A percentile compares a stretch with the other conserved stretches of the same genome.
phyloP scores from a whole-genome alignment of 2,113 vertebrate species.

The Gymnorhina tibicen region DNA sequence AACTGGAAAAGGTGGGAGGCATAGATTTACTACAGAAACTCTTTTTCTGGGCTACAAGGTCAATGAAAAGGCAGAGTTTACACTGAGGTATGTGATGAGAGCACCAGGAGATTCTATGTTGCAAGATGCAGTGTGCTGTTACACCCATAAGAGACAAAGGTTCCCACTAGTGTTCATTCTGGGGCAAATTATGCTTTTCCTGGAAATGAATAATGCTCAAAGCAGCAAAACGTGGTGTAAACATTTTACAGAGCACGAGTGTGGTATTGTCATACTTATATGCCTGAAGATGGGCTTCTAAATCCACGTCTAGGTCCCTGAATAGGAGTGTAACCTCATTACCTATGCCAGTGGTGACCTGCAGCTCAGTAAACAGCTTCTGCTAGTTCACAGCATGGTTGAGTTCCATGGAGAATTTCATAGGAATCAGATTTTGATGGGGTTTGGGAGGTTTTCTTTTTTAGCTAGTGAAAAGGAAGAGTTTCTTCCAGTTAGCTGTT shows the following conservation, averaged over 20 bases:
- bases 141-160: conserved; percentile 21
- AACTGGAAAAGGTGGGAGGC: background rate
- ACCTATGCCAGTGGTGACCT: background rate
- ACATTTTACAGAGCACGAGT: background rate
- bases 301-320: background rate
- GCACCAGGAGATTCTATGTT: background rate
- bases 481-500: background rate
- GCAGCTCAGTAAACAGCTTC: background rate
- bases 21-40: background rate
- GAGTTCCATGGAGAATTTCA: background rate
- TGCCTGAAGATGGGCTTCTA: background rate
- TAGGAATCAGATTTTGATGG: background rate
- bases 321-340: background rate
- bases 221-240: background rate
- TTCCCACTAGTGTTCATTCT: conserved; percentile 48
- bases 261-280: background rate
- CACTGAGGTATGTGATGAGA: background rate
- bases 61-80: background rate
- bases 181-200: background rate
- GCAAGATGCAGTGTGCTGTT: background rate
- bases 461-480: background rate
- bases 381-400: background rate
- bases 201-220: background rate
- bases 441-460: background rate
- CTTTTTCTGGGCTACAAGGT: background rate